A percentile compares a stretch with the other conserved stretches of the same genome.
phyloP scores from a whole-genome alignment of 2,113 vertebrate genomes.

The Ctenomys sociabilis region DNA sequence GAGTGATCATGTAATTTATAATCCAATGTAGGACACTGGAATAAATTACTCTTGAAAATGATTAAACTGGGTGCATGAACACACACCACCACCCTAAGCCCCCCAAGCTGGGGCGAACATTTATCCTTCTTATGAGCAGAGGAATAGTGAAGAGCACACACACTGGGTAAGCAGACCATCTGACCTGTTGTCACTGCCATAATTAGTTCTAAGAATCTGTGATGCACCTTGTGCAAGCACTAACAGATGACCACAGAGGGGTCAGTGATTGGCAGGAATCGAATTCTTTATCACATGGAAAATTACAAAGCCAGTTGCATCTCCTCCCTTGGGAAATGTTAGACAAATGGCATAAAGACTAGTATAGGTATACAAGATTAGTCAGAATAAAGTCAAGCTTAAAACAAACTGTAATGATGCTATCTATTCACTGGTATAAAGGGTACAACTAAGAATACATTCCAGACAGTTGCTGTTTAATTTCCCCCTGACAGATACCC shows the following conservation, averaged over 20 bases:
- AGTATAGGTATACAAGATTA: no score
- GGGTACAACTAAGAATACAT: not conserved
- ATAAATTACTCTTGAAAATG: not conserved
- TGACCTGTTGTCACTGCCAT: not conserved
- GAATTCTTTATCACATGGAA: constrained; percentile 51
- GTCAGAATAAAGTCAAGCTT: not conserved
- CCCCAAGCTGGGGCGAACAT: not conserved
- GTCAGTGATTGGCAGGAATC: constrained; percentile 47
- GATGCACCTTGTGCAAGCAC: constrained; percentile 45
- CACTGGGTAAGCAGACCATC: not conserved
- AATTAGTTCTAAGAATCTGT: constrained; percentile 62
- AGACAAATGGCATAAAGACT: not conserved
- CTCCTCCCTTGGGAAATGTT: not conserved
- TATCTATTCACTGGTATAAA: not conserved
- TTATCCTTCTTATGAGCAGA: not conserved
- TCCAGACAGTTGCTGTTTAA: not conserved
- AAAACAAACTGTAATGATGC: not conserved
- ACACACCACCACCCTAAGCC: not conserved
- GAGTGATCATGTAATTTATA: not conserved
- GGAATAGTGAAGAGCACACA: not conserved
- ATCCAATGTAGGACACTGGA: not conserved
- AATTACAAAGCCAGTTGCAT: constrained; percentile 54
- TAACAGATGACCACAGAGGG: not conserved
- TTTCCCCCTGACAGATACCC: not conserved
- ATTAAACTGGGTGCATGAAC: not conserved